Conservation (phyloP, 2,888 invertebrate species). For the Drosophila kuntzei region DNA sequence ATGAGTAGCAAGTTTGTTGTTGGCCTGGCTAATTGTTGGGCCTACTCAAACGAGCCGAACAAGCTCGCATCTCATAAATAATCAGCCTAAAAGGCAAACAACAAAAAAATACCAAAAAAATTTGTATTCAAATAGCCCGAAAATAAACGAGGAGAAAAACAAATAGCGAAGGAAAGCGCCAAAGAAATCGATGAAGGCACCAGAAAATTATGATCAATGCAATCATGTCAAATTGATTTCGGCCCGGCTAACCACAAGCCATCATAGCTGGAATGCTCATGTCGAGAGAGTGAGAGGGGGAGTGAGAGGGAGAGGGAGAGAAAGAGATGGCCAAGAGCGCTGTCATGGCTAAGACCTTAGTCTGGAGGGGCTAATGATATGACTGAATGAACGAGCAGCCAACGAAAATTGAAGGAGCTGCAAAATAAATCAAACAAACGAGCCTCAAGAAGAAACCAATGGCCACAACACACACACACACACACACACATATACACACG, state of each 20-base stretch:
- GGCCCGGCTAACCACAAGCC: conserved; percentile 41
- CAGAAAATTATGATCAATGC: conserved; percentile 75
- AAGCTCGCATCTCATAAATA: conserved; percentile 62
- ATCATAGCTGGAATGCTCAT: conserved; percentile 13
- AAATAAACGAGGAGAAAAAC: conserved; percentile 24
- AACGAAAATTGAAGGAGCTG: conserved; percentile 73
- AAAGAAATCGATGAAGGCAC: conserved; percentile 44
- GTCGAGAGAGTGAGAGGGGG: conserved; percentile 6
- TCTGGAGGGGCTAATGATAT: conserved; percentile 52
- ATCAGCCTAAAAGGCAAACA: conserved; percentile 62
- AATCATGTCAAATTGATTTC: conserved; percentile 81
- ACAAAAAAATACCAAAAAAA: conserved; percentile 24
- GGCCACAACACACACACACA: conserved; percentile 8
- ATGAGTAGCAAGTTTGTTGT: conserved; percentile 25
- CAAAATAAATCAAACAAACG: conserved; percentile 80
- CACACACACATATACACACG: not conserved
- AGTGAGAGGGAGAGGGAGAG: conserved; percentile 2
- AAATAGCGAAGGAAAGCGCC: conserved; percentile 35
- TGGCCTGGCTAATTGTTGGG: conserved; percentile 65
- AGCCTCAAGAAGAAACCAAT: conserved; percentile 33
- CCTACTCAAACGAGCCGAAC: conserved; percentile 65
- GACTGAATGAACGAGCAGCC: conserved; percentile 27
- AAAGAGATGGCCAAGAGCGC: conserved; percentile 24
- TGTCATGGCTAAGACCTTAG: conserved; percentile 4
- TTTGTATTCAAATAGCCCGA: conserved; percentile 44